Conservation (phyloP, 2,113 vertebrate species). For the Petrocephalus zakoni region DNA sequence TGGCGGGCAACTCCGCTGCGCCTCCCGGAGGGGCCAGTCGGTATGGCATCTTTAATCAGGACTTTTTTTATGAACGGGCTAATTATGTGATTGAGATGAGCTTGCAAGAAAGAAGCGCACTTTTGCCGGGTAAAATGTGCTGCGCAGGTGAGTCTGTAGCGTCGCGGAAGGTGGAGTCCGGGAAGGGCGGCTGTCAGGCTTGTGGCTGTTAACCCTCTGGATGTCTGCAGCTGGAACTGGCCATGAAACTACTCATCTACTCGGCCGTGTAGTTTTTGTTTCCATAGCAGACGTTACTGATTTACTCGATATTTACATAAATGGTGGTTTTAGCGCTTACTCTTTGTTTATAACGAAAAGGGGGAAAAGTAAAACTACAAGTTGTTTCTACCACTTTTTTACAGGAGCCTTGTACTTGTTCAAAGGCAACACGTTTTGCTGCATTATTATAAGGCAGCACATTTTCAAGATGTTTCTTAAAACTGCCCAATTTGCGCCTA, state of each 20-base stretch:
- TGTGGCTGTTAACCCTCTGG: neutral
- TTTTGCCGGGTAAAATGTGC: constrained; percentile 65
- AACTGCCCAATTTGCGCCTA: neutral
- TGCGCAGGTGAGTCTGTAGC: constrained; percentile 62
- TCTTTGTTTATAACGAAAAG: neutral
- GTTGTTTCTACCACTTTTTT: neutral
- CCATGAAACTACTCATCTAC: neutral
- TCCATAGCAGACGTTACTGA: neutral
- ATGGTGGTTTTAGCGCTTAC: neutral
- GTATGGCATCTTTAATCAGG: neutral
- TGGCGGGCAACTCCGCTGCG: neutral
- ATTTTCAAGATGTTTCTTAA: neutral
- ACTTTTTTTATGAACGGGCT: constrained; percentile 34
- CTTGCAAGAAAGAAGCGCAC: constrained; percentile 47
- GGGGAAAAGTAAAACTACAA: neutral
- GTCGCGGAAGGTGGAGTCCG: neutral
- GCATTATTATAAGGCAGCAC: neutral
- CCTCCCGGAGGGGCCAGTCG: constrained; percentile 25
- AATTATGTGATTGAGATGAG: constrained; percentile 49
- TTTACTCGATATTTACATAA: neutral
- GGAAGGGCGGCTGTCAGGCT: neutral
- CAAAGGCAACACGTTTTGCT: neutral
- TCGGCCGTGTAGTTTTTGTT: neutral
- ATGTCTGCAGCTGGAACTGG: neutral
- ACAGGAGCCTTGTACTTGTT: neutral